phyloP scores from a whole-genome alignment of 37 sponge, comb jelly and placozoan species.

The Tethya wilhelma region DNA sequence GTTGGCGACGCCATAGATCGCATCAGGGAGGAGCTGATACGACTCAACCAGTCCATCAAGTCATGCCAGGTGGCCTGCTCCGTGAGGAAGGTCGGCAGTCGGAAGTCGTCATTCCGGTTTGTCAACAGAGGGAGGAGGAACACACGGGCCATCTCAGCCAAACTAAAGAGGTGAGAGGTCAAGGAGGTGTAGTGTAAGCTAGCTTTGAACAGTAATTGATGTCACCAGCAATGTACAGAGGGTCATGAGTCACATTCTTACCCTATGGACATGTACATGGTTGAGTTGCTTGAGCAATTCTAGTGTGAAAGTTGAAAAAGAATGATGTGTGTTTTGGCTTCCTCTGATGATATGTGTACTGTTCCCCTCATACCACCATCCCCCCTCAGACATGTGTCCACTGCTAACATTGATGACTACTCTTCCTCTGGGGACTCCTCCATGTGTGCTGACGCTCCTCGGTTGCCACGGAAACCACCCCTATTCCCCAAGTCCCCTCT shows the following conservation, averaged over 20 bases:
- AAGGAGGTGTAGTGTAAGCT: not conserved
- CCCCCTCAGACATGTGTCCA: conserved; percentile 36
- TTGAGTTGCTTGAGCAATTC: too few relatives aligned
- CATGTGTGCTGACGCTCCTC: not conserved
- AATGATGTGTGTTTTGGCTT: not conserved
- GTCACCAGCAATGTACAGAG: too few relatives aligned
- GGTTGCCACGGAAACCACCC: not conserved
- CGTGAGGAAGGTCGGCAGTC: not conserved
- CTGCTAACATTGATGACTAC: conserved; percentile 35
- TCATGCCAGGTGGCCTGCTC: conserved; percentile 59
- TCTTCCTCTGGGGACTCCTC: conserved; percentile 10
- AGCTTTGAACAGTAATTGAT: too few relatives aligned
- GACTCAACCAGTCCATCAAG: conserved; percentile 59
- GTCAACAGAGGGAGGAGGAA: not conserved
- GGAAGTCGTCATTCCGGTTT: not conserved
- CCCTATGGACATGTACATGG: not conserved
- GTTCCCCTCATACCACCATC: too few relatives aligned
- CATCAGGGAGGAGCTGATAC: conserved; percentile 39
- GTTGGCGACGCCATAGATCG: conserved; percentile 26
- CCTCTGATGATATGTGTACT: too few relatives aligned
- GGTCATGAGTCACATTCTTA: not conserved
- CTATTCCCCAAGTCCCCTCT: not conserved
- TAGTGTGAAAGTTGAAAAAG: too few relatives aligned
- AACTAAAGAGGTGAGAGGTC: conserved; percentile 35
- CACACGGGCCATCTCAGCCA: not conserved